phyloP scores from a whole-genome alignment of 2,888 invertebrate species.

The Galeruca laticollis region DNA sequence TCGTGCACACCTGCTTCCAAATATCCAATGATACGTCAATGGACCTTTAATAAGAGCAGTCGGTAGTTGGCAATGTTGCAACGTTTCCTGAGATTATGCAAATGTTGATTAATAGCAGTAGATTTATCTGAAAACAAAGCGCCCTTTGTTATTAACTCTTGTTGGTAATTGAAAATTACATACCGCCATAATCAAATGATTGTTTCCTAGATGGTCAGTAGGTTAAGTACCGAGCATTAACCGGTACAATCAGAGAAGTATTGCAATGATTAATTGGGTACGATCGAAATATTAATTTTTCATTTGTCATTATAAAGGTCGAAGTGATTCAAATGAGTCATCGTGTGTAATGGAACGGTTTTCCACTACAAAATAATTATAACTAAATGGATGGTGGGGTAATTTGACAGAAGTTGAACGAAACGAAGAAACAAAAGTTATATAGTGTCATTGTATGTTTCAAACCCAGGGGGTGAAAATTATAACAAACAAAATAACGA shows the following conservation, averaged over 20 bases:
- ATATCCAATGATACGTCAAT: constrained; percentile 1
- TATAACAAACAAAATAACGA: no score
- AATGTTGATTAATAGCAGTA: constrained; percentile 44
- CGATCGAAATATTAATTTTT: neutral
- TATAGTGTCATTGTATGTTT: no score
- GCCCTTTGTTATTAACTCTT: constrained; percentile 39
- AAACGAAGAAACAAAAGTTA: no score
- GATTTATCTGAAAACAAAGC: constrained; percentile 38
- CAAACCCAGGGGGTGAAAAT: no score
- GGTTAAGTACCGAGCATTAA: constrained; percentile 30
- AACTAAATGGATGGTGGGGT: no score
- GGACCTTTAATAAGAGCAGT: constrained; percentile 21
- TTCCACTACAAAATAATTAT: no score
- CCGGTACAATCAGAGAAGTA: constrained; percentile 25
- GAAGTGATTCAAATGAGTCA: neutral
- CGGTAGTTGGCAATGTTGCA: constrained; percentile 26
- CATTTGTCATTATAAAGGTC: neutral
- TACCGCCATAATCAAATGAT: constrained; percentile 22
- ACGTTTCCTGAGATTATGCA: constrained; percentile 41
- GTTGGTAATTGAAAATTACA: constrained; percentile 35
- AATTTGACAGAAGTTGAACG: no score
- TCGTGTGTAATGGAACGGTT: no score
- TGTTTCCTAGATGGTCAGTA: constrained; percentile 27
- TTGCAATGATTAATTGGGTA: constrained; percentile 23
- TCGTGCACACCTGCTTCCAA: no score